Percentiles rank a stretch among this genome's conserved stretches.
These are phyloP conservation scores for Anoplopoma fimbria DNA, from an alignment of 2,113 vertebrate species.

Conservation along the genomic window DNA sequence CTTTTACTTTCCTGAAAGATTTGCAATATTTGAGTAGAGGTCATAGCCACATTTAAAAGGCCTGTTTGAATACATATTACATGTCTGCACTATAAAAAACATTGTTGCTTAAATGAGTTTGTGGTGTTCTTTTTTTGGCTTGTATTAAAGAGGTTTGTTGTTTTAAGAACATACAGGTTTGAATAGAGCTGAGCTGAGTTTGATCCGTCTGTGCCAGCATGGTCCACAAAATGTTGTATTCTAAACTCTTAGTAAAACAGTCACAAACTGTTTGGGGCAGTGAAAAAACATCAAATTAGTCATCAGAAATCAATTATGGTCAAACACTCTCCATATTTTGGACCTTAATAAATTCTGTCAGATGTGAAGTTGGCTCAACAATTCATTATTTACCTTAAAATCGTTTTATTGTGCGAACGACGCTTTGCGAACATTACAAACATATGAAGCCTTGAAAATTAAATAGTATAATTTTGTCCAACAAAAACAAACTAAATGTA, in stretches of 20 bases:
- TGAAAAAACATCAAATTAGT: not conserved
- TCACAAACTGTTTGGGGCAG: not conserved
- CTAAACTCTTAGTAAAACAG: not conserved
- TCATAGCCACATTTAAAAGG: slow-evolving; percentile 39
- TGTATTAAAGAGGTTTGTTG: not conserved
- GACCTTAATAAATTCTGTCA: not conserved
- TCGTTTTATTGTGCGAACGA: not conserved
- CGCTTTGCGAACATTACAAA: not conserved
- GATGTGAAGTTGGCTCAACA: not conserved
- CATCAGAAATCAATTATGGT: not conserved
- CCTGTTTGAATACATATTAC: slow-evolving; percentile 12
- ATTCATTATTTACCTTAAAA: not conserved
- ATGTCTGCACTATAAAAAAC: slow-evolving; percentile 15
- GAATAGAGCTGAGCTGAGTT: not conserved
- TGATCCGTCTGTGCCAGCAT: not conserved
- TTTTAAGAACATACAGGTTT: not conserved
- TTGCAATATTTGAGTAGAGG: slow-evolving; percentile 40
- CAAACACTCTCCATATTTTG: not conserved
- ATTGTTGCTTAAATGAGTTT: not conserved
- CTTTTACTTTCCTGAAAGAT: slow-evolving; percentile 50
- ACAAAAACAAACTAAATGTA: not conserved
- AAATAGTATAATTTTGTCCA: not conserved
- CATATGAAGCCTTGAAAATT: not conserved
- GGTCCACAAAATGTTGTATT: not conserved
- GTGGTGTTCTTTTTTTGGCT: not conserved